Percentiles rank a stretch among this genome's conserved stretches.
Evolutionary conservation across 1,140 invertebrate genomes (phyloP).

Genomic region (Megalonaias nervosa): DNA sequence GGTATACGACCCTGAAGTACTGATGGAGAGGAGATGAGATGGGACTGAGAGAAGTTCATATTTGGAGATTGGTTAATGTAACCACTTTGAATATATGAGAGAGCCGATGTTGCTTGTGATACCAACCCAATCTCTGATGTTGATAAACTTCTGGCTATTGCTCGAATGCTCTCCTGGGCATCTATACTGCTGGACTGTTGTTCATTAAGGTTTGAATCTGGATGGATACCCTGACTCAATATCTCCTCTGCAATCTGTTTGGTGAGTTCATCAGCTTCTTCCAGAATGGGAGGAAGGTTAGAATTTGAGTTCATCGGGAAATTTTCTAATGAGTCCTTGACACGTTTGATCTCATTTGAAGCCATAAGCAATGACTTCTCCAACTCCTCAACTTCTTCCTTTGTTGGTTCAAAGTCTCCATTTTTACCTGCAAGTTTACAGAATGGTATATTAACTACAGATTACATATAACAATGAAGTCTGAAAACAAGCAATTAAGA

Average conservation of each 20-base stretch:
- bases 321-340: conserved; percentile 48
- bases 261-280: conserved; percentile 26
- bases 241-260: conserved; percentile 44
- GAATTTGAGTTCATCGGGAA: neutral
- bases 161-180: conserved; percentile 38
- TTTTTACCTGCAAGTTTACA: conserved; percentile 49
- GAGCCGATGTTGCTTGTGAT: conserved; percentile 7
- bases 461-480: too few relatives aligned
- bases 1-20: neutral
- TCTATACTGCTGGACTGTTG: conserved; percentile 28
- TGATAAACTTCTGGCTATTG: conserved; percentile 32
- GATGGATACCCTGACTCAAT: conserved; percentile 42
- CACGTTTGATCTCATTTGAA: conserved; percentile 45
- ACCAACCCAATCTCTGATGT: conserved; percentile 20
- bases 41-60: conserved; percentile 5
- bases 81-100: neutral
- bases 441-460: too few relatives aligned
- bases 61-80: neutral
- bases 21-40: neutral
- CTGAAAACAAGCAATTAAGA: too few relatives aligned
- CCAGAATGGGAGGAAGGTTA: conserved; percentile 14
- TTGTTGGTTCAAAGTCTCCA: conserved; percentile 43
- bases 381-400: conserved; percentile 53
- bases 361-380: conserved; percentile 55
- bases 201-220: conserved; percentile 3